Evolutionary conservation across 2,888 invertebrate species (phyloP).

Genomic region (Thalpophila matura): DNA sequence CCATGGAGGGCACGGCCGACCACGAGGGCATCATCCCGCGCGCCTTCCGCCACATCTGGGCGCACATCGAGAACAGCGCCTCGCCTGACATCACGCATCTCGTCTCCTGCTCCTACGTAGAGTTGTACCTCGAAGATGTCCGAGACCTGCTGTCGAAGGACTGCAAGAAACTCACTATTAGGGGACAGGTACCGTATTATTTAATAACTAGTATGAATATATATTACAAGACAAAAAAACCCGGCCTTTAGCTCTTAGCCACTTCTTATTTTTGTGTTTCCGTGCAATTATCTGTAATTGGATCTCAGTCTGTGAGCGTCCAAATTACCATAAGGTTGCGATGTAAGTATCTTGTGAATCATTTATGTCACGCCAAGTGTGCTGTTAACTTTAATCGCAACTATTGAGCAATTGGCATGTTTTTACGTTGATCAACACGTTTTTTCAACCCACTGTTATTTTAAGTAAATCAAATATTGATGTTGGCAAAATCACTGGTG

Average conservation of each 20-base stretch:
- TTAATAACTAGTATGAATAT: no score
- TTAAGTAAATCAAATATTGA: constrained; percentile 19
- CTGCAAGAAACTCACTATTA: constrained; percentile 93
- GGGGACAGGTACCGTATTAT: constrained; percentile 82
- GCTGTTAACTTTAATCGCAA: neutral
- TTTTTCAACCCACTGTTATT: constrained; percentile 9
- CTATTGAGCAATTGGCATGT: neutral
- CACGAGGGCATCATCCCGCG: constrained; percentile 97
- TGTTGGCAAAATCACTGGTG: constrained; percentile 20
- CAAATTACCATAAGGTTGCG: no score
- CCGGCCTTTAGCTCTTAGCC: no score
- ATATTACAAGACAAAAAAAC: no score
- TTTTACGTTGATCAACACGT: neutral
- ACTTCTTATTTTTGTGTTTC: no score
- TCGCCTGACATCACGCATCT: constrained; percentile 98
- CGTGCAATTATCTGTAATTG: no score
- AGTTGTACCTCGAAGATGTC: constrained; percentile 98
- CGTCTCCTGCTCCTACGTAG: constrained; percentile 98
- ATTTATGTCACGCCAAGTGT: neutral
- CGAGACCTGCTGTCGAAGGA: constrained; percentile 93
- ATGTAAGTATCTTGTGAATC: neutral
- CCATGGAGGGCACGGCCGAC: constrained; percentile 93
- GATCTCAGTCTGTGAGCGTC: no score
- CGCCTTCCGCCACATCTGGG: constrained; percentile 99
- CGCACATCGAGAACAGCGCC: constrained; percentile 95